A percentile compares a stretch with the other conserved stretches of the same genome.
These are phyloP conservation scores for Meteorus sp. DNA, from an alignment of 1,140 invertebrate species.

Conservation along the genomic window DNA sequence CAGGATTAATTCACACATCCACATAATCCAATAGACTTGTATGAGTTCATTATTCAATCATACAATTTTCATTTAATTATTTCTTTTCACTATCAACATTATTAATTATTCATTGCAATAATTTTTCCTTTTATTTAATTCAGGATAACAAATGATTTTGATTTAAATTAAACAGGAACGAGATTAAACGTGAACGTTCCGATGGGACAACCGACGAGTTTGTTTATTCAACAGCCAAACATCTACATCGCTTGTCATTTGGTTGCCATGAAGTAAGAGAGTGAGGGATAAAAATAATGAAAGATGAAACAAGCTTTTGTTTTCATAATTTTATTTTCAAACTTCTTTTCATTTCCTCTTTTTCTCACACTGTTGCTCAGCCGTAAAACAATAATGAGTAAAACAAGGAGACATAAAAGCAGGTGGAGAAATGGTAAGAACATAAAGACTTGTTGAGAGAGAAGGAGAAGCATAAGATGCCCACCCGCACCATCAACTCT, in stretches of 20 bases:
- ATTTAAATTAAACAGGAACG: slow-evolving; percentile 6
- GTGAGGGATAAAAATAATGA: not conserved
- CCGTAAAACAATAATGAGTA: too few relatives aligned
- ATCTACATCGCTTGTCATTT: slow-evolving; percentile 23
- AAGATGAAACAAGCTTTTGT: not conserved
- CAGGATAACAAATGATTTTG: slow-evolving; percentile 18
- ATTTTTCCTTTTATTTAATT: slow-evolving; percentile 8
- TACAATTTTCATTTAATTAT: slow-evolving; percentile 3
- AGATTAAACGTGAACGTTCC: slow-evolving; percentile 5
- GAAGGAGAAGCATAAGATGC: too few relatives aligned
- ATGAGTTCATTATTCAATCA: too few relatives aligned
- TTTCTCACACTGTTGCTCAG: too few relatives aligned
- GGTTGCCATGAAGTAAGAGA: slow-evolving; percentile 15
- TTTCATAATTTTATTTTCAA: too few relatives aligned
- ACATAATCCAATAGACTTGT: too few relatives aligned
- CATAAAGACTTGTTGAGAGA: too few relatives aligned
- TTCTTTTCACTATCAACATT: not conserved
- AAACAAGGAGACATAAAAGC: not conserved
- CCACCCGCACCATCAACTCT: slow-evolving; percentile 54
- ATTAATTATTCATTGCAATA: not conserved
- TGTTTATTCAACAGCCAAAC: slow-evolving; percentile 24
- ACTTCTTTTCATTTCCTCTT: too few relatives aligned
- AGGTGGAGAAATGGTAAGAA: not conserved
- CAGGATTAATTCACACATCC: too few relatives aligned
- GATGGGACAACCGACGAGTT: slow-evolving; percentile 7